Base-by-base conservation (phyloP, 2,888 invertebrate genomes). In the Sturmia bella region DNA sequence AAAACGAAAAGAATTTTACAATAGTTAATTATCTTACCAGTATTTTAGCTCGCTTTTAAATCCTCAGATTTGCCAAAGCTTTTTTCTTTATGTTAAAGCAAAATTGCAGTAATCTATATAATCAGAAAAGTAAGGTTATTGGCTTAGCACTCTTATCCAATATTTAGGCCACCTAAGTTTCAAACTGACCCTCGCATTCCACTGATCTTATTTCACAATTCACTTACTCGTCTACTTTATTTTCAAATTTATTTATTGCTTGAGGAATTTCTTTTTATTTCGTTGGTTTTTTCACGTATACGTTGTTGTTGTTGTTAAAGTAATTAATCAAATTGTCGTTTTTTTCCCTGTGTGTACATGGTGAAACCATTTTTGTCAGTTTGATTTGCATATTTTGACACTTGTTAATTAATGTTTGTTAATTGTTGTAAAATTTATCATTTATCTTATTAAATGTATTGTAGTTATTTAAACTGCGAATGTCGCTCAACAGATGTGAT, bases 321-420 rank as follows among this genome's bases (percentile, higher is more conserved):
- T 70, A 80, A 80, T 80, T 80, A 80, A 80, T 80, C 80, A 80
- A 80, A 75, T 64, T 70, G 52, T 69, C 52, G 41, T 69, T 80
- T 50, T 9, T 39, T 21, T 74, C 27, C 57, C 1, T 32, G 5
- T 3, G 5, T 32, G 32, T n/a, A n/a, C n/a, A n/a, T 80, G 80
- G 69, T 68, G 81, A 81, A 81, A 76, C 41, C 48, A 77, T 77
- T 78, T 83, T 80, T 80, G 80, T 69, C 83, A 80, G 73, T 80
- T 84, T 83, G 85, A 89, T 88, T 88, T 88, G 89, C 89, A 88
- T 88, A 88, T 88, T 87, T 87, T 86, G 87, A 83, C 88, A 87
- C 89, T 87, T 87, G 87, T 85, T 88, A 87, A 89, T 88, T 89
- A 88, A 88, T 88, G 85, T 86, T 82, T 73, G 66, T 72, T 78